Evolutionary conservation across 2,113 vertebrate genomes (phyloP), one percentile per base, ranked within the genome.

Genomic region (Oryzias woworae): DNA sequence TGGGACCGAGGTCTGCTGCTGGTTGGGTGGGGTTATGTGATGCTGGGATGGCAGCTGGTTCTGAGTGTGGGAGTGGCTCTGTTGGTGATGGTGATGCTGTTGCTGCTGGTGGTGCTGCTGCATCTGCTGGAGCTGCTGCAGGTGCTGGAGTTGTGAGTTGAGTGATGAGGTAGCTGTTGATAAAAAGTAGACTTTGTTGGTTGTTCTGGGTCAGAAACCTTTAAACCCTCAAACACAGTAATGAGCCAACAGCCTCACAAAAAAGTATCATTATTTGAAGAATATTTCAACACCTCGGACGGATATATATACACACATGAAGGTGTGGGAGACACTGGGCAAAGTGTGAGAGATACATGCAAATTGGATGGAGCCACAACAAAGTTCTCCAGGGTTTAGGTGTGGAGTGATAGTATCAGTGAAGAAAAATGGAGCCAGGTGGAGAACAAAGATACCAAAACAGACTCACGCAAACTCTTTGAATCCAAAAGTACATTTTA

Each of bases 131-230:
- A 98, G 95, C 84, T 97, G 97, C 89, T 99, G 97, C 82, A 98
- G 95, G 74, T 98, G 97, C 91, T 98, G 97, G 83, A 99, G 95
- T 81, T 98, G 96, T 77, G 96, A 95, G 92, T 94, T 99, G 88
- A 99, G 94, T 85, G 97, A 96, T 93, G 97, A 99, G 96, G 97
- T 98, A 98, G 97, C 97, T 99, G 93, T 71, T 5, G 80, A 75
- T 65, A 58, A 78, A 48, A 59, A 85, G 10, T 36, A 63, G 23
- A 68, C 42, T 8, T 48, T 60, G 53, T 60, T 58, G 44, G 51
- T 31, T 59, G 4, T 24, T 55, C 10, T 22, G 59, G 14, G 22
- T 42, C 22, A 20, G 17, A n/a, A 49, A 50, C 53, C 59, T 55
- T 55, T 48, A 24, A 64, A 54, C 46, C 22, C 23, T 58, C 31